A percentile compares a stretch with the other conserved stretches of the same genome.
Conservation (phyloP, 2,113 vertebrate genomes). For the Nymphicus hollandicus region DNA sequence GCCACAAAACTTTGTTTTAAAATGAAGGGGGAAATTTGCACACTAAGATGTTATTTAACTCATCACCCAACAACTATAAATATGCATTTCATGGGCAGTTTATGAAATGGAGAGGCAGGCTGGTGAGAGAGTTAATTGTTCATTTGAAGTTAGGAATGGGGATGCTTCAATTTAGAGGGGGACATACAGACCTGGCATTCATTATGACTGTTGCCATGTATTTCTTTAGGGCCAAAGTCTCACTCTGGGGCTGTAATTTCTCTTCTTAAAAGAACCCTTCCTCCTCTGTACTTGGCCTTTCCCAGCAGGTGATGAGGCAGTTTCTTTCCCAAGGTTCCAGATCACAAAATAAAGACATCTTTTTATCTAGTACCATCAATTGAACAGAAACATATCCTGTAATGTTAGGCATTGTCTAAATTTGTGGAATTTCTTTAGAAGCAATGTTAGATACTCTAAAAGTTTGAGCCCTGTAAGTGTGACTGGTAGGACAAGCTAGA, state of each 20-base stretch:
- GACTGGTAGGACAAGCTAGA: background rate
- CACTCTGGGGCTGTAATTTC: background rate
- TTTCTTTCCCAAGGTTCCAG: conserved; percentile 1
- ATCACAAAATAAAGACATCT: background rate
- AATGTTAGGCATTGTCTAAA: conserved; percentile 32
- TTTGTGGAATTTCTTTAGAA: conserved; percentile 22
- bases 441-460: background rate
- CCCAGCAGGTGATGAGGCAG: background rate
- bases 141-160: background rate
- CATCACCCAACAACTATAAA: background rate
- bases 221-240: background rate
- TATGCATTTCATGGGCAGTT: background rate
- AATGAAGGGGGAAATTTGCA: background rate
- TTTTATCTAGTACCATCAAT: background rate
- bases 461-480: conserved; percentile 10
- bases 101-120: background rate
- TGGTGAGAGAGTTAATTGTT: background rate
- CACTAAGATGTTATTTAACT: background rate
- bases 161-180: background rate
- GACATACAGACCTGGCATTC: background rate
- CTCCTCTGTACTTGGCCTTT: background rate
- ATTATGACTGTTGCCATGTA: background rate
- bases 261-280: background rate
- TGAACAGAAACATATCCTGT: background rate
- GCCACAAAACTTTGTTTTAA: background rate